Percentiles rank a stretch among this genome's conserved stretches.
Conservation (phyloP, 2,888 invertebrate species). For the Andrena bucephala region DNA sequence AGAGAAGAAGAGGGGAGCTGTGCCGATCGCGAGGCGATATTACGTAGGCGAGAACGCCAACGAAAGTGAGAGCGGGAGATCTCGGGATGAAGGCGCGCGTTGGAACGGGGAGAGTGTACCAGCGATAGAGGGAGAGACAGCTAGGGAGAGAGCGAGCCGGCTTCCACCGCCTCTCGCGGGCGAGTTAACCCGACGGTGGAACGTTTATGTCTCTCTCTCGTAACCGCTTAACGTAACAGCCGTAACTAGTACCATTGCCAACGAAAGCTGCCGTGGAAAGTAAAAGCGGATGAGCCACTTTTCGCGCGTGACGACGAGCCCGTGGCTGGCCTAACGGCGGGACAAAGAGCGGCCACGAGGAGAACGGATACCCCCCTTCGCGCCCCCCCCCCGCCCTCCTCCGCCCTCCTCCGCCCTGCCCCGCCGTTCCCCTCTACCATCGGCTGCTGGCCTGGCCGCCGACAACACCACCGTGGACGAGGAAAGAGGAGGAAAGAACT, state of each 20-base stretch:
- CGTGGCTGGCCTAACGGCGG: conserved; percentile 31
- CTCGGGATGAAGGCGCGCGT: conserved; percentile 15
- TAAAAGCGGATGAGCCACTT: conserved; percentile 81
- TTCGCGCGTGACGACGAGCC: conserved; percentile 71
- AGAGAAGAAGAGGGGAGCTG: neutral
- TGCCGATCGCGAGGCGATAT: neutral
- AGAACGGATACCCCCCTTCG: conserved; percentile 1
- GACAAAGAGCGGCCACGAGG: conserved; percentile 41
- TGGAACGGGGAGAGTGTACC: neutral
- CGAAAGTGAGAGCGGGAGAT: conserved; percentile 69
- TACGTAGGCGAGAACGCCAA: conserved; percentile 44
- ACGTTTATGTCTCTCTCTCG: conserved; percentile 63
- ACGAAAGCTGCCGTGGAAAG: conserved; percentile 82
- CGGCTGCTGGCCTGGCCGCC: too few relatives aligned
- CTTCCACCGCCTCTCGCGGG: conserved; percentile 53
- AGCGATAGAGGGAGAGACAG: conserved; percentile 37
- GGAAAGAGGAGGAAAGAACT: conserved; percentile 70
- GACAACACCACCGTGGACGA: neutral
- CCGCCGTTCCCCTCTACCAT: neutral
- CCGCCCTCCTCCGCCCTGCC: neutral
- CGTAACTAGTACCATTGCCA: conserved; percentile 85
- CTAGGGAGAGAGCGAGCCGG: conserved; percentile 41
- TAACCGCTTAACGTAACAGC: conserved; percentile 81
- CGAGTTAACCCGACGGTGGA: conserved; percentile 44
- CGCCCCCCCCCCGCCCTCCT: too few relatives aligned